Conservation (phyloP, 2,113 vertebrate species). For the Uria lomvia region DNA sequence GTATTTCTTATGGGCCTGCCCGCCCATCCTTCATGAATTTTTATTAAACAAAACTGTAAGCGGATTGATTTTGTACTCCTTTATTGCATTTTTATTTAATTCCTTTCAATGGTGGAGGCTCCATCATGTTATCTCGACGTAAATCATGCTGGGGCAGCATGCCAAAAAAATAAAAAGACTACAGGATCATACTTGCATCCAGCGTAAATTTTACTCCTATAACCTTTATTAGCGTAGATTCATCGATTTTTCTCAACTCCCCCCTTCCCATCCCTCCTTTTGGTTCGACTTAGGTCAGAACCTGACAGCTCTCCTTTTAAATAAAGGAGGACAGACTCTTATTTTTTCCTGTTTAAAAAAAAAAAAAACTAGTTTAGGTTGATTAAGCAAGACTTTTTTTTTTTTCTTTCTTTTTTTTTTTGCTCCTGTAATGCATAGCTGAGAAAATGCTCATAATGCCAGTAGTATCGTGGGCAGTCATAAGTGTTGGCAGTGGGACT, state of each 20-base stretch:
- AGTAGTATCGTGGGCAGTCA: neutral
- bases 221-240: constrained; percentile 75
- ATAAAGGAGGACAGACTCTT: constrained; percentile 12
- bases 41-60: constrained; percentile 99
- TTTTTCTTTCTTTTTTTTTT: too few relatives aligned
- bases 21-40: constrained; percentile 97
- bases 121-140: constrained; percentile 77
- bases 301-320: constrained; percentile 64
- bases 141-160: constrained; percentile 77
- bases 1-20: constrained; percentile 89
- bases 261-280: constrained; percentile 1
- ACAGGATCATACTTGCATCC: constrained; percentile 70
- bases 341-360: neutral
- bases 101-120: constrained; percentile 81
- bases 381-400: neutral
- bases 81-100: constrained; percentile 99
- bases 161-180: constrained; percentile 74
- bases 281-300: constrained; percentile 62
- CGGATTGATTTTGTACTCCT: constrained; percentile 98
- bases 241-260: constrained; percentile 70
- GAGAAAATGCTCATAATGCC: fast-evolving
- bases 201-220: constrained; percentile 75
- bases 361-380: neutral
- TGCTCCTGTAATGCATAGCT: neutral
- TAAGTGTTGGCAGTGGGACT: neutral